Conservation (phyloP, 2,888 invertebrate species). For the Myathropa florea region DNA sequence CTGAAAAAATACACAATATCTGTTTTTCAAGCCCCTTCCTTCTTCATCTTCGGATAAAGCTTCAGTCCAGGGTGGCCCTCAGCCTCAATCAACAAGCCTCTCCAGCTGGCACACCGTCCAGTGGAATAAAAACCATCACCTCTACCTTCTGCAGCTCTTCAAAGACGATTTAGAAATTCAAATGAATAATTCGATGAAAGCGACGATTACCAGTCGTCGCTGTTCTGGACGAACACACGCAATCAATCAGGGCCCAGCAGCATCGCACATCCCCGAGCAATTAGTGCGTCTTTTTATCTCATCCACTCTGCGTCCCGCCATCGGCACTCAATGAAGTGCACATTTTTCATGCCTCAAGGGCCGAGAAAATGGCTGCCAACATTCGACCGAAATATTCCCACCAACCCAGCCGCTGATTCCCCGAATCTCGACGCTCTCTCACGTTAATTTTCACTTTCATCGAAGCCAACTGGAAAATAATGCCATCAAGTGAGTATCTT, state of each 20-base stretch:
- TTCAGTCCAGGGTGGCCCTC: too few relatives aligned
- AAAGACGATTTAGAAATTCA: too few relatives aligned
- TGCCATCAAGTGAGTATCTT: conserved; percentile 12
- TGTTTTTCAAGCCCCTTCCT: too few relatives aligned
- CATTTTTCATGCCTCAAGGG: neutral
- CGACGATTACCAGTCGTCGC: too few relatives aligned
- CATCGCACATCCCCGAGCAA: neutral
- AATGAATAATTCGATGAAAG: too few relatives aligned
- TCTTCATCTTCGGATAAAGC: too few relatives aligned
- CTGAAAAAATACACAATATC: too few relatives aligned
- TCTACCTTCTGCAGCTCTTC: too few relatives aligned
- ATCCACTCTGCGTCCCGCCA: neutral
- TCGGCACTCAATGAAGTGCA: neutral
- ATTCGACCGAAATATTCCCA: neutral
- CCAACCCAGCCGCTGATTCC: neutral
- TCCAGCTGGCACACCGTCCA: too few relatives aligned
- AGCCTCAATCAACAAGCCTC: too few relatives aligned
- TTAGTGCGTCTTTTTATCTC: neutral
- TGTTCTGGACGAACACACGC: neutral
- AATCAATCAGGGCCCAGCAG: neutral
- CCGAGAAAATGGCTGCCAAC: neutral
- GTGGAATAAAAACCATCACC: too few relatives aligned
- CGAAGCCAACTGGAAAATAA: conserved; percentile 41
- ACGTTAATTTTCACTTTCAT: conserved; percentile 46
- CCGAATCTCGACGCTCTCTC: conserved; percentile 22